Percentiles rank a stretch among this genome's conserved stretches.
Evolutionary conservation across 2,113 vertebrate genomes (phyloP).

Genomic region (Eptesicus fuscus): DNA sequence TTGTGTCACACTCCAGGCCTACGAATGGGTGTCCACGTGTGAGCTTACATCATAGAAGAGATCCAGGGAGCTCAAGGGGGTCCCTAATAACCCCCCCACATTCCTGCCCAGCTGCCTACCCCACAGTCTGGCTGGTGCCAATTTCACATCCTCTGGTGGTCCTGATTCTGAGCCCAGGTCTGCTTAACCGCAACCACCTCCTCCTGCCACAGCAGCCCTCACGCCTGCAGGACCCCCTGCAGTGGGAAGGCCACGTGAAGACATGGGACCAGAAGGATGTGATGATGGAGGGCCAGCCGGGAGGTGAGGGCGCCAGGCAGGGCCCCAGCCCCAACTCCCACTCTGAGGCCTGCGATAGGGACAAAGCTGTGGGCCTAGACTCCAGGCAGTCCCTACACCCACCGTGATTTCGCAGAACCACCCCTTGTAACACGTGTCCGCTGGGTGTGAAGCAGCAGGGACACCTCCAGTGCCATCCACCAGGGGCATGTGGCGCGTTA

Average conservation of each 20-base stretch:
- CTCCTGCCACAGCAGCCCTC: not conserved
- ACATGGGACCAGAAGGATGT: not conserved
- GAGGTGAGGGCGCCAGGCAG: too few relatives aligned
- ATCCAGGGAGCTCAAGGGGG: not conserved
- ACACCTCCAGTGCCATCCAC: not conserved
- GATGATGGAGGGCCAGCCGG: not conserved
- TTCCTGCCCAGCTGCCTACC: not conserved
- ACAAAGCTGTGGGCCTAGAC: not conserved
- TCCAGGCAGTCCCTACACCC: not conserved
- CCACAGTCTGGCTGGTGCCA: not conserved
- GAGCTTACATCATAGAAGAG: not conserved
- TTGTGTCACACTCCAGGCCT: not conserved
- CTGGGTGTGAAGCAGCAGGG: rapidly evolving
- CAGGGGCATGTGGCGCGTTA: rapidly evolving
- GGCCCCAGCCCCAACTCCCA: not conserved
- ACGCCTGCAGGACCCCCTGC: not conserved
- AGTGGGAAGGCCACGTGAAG: not conserved
- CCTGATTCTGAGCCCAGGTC: not conserved
- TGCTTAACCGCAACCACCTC: not conserved
- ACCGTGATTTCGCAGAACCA: not conserved
- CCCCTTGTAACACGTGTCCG: too few relatives aligned
- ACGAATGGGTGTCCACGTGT: rapidly evolving
- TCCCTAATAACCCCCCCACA: not conserved
- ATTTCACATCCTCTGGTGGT: not conserved
- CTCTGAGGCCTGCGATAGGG: not conserved